Conservation (phyloP, 2,797 vertebrate genomes). For the Helicolenus hilgendorfi region DNA sequence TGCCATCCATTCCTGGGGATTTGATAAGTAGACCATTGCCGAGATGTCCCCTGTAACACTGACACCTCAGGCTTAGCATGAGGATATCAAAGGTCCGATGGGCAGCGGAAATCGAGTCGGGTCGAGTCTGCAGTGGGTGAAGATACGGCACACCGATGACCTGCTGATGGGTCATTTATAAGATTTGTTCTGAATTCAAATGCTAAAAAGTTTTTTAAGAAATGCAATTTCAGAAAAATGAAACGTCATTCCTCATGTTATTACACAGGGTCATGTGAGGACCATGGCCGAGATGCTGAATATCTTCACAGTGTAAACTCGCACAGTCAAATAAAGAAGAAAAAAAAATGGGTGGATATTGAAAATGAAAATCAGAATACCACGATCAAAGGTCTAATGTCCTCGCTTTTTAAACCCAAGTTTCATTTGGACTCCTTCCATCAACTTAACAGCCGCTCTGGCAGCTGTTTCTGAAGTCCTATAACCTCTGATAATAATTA, state of each 20-base stretch:
- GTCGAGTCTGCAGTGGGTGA: constrained; percentile 8
- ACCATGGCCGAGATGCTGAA: neutral
- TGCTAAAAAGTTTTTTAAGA: neutral
- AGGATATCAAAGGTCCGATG: constrained; percentile 57
- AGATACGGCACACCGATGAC: neutral
- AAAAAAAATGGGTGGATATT: neutral
- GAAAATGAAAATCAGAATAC: constrained; percentile 27
- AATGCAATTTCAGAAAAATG: neutral
- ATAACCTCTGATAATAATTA: constrained; percentile 73
- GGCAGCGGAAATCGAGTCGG: constrained; percentile 30
- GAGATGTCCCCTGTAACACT: constrained; percentile 38
- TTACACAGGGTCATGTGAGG: constrained; percentile 16
- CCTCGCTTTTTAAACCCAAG: constrained; percentile 28
- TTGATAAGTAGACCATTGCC: constrained; percentile 74
- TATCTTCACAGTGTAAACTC: neutral
- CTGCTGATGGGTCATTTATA: constrained; percentile 24
- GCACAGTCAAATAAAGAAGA: neutral
- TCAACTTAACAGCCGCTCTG: constrained; percentile 50
- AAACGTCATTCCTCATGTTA: constrained; percentile 9
- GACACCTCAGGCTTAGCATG: constrained; percentile 55
- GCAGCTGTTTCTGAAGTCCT: constrained; percentile 65
- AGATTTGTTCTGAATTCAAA: constrained; percentile 25
- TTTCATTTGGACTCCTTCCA: constrained; percentile 55
- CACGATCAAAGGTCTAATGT: constrained; percentile 35
- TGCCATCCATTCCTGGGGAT: constrained; percentile 71